Base-by-base conservation (phyloP, 2,888 invertebrate genomes). In the Leptinotarsa haldemani region DNA sequence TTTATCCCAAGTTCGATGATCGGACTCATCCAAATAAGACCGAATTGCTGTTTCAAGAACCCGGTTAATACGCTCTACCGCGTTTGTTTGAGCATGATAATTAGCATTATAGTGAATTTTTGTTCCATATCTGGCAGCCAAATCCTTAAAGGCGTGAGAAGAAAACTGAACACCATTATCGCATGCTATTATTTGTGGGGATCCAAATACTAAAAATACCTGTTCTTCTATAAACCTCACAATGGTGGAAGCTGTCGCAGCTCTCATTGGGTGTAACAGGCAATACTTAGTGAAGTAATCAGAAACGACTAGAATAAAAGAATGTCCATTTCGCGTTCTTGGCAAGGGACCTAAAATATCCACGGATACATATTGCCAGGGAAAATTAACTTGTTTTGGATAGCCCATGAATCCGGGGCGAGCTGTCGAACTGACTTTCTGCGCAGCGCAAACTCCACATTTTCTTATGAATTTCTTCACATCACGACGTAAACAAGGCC, bases 221-320 rank as follows among this genome's bases (percentile, higher is more conserved):
- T 56, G 56, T 20, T 20, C 56, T 56, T 56, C 56, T 20, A 56
- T 22, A 20, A 56, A 56, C 56, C 18, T 56, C 12, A 15, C 22
- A 22, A 56, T 20, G 3, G 56, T n/a, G 20, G 20, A 22, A 13
- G 56, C 22, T 13, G n/a, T 56, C 7, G 56, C 12, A 18, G n/a
- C 22, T 15, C 22, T 22, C 56, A 75, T 73, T 74, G 46, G 46
- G 76, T 9, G 76, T 70, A 70, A 77, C 75, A 30, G 30, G 30
- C 30, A 30, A 5, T 30, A 30, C 30, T 30, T 30, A 30, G 30
- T 30, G 30, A 30, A 58, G 70, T 78, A 20, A 22, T 65, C 65
- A 3, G 47, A 65, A 12, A 47, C 65, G 4, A 65, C 65, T 47
- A 65, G 48, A 65, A 65, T 65, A 20, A 20, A 65, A 20, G 47